A percentile compares a stretch with the other conserved stretches of the same genome.
These are phyloP conservation scores for Platorchestia sp. DNA, from an alignment of 1,140 invertebrate genomes.

Conservation along the genomic window DNA sequence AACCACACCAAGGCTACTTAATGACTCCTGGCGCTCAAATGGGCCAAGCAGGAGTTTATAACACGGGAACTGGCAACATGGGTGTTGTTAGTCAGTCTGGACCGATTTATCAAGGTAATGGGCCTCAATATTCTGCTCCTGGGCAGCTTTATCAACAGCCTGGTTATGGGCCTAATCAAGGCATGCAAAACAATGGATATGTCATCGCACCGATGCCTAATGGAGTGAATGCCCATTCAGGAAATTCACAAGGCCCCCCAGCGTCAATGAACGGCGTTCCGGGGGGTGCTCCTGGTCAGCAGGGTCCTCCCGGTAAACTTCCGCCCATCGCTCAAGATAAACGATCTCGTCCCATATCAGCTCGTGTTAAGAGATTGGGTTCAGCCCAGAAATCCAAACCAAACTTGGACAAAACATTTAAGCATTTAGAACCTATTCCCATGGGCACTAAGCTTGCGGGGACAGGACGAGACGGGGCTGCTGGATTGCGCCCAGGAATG, in stretches of 20 bases:
- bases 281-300: not conserved
- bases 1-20: not conserved
- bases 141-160: not conserved
- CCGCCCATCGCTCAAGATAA: not conserved
- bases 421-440: slow-evolving; percentile 9
- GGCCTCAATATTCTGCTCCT: not conserved
- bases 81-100: not conserved
- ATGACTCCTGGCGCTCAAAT: not conserved
- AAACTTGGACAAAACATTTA: slow-evolving; percentile 37
- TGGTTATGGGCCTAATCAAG: not conserved
- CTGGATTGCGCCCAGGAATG: not conserved
- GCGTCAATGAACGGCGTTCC: not conserved
- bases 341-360: slow-evolving; percentile 2
- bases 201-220: not conserved
- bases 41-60: not conserved
- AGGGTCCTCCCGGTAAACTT: not conserved
- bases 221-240: not conserved
- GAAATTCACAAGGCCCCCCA: not conserved
- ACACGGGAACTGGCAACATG: not conserved
- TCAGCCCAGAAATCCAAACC: slow-evolving; percentile 24
- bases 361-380: slow-evolving; percentile 15
- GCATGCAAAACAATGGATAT: not conserved
- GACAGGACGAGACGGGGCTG: not conserved
- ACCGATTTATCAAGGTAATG: not conserved
- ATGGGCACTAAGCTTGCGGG: not conserved